phyloP scores from a whole-genome alignment of 2,113 vertebrate species.

The Sinocyclocheilus grahami region DNA sequence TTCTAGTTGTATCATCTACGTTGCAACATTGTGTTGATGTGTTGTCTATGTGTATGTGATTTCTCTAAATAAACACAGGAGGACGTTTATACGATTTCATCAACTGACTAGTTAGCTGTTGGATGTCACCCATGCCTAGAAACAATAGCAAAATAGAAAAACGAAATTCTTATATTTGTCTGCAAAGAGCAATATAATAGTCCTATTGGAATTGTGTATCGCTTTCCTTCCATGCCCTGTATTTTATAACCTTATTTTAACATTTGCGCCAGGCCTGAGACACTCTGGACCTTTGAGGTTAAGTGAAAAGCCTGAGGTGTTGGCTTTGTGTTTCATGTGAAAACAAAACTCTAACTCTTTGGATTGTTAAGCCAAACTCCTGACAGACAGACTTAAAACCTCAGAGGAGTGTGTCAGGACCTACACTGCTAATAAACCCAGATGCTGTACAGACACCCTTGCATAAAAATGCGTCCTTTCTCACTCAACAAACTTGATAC shows the following conservation, averaged over 20 bases:
- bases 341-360: conserved; percentile 73
- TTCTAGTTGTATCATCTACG: too few species aligned
- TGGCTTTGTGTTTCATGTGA: conserved; percentile 77
- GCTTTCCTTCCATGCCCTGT: conserved; percentile 52
- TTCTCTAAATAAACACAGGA: not conserved
- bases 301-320: conserved; percentile 72
- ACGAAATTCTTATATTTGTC: conserved; percentile 48
- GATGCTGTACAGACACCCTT: conserved; percentile 61
- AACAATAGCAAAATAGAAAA: conserved; percentile 38
- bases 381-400: conserved; percentile 72
- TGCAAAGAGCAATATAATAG: conserved; percentile 61
- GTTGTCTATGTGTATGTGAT: not conserved
- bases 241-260: conserved; percentile 70
- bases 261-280: conserved; percentile 61
- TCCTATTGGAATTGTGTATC: conserved; percentile 62
- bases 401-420: conserved; percentile 65
- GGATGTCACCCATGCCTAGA: not conserved
- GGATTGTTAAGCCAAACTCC: conserved; percentile 69
- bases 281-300: conserved; percentile 64
- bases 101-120: not conserved
- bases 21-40: too few species aligned
- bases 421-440: conserved; percentile 61
- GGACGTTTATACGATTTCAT: not conserved
- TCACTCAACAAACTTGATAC: conserved; percentile 47
- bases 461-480: conserved; percentile 49